Evolutionary conservation across 1,140 invertebrate species (phyloP).

Genomic region (Steinernema feltiae): DNA sequence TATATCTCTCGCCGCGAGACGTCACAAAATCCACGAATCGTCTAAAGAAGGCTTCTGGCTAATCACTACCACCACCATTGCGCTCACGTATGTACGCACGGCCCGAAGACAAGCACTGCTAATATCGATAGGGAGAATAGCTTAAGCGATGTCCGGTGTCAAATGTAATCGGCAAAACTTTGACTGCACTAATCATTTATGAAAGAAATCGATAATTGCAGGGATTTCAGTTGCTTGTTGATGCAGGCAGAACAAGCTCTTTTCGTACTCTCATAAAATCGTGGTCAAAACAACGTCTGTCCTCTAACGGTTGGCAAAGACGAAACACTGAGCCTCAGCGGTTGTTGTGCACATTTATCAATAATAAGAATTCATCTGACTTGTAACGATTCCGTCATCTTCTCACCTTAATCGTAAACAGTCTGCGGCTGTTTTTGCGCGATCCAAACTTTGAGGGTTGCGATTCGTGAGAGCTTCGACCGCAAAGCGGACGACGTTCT

Average conservation of each 20-base stretch:
- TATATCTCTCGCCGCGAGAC: neutral
- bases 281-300: conserved; percentile 15
- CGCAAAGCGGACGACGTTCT: neutral
- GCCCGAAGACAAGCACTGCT: no score
- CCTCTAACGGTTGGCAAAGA: neutral
- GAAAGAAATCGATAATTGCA: neutral
- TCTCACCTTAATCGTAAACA: conserved; percentile 1
- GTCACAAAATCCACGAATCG: neutral
- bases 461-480: no score
- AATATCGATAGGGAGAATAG: neutral
- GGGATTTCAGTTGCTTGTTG: neutral
- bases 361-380: conserved; percentile 6
- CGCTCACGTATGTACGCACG: no score
- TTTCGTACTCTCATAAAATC: neutral
- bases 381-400: neutral
- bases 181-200: neutral
- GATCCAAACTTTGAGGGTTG: no score
- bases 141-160: neutral
- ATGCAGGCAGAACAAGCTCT: neutral
- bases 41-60: neutral
- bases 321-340: neutral
- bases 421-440: neutral
- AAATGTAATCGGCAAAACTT: neutral
- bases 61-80: neutral
- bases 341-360: neutral